Evolutionary conservation across 1,140 invertebrate species (phyloP), one percentile per base, ranked within the genome.

Genomic region (Neodiprion pinetum): DNA sequence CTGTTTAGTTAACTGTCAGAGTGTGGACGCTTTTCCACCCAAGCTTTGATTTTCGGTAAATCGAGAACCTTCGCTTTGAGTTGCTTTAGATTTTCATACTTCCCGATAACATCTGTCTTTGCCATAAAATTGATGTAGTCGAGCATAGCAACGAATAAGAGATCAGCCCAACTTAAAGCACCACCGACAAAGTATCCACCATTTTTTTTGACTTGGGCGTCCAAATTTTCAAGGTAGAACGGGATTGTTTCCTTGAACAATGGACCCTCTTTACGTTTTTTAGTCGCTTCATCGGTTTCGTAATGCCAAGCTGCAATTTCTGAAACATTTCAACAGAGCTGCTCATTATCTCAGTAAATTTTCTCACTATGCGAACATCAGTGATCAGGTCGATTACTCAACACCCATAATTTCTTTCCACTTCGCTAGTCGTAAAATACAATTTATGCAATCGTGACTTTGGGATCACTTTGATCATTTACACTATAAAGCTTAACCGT

Each of bases 151-250:
- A 92, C 90, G 75, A 94, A 92, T 78, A 87, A 87, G 5, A 94
- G 77, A 84, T 94, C 93, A 49, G 91, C 93, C 92, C 92, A 93
- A 10, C 91, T 91, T 3, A 93, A 73, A 49, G 77, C 71, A 66
- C 85, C 85, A 4, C 82, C 83, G 3, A 90, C 83, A 28, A 78
- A 67, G 72, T 71, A 76, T 11, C 77, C 75, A 1, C 61, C 47
- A 71, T 74, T 74, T 71, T 74, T 28, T 21, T 28, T 4, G 11
- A 74, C 70, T 61, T 74, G 70, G 14, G 76, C 50, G n/a, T 78
- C 74, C 23, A 78, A 67, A 12, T 72, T 67, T n/a, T 17, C 23
- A 23, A 78, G 61, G 48, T 74, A 71, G 48, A 71, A 78, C 14
- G 77, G 77, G 47, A 76, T 48, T 8, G 71, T 76, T 48, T 76